phyloP scores from a whole-genome alignment of 1,140 invertebrate genomes.

The Leptinotarsa undecemlineata region DNA sequence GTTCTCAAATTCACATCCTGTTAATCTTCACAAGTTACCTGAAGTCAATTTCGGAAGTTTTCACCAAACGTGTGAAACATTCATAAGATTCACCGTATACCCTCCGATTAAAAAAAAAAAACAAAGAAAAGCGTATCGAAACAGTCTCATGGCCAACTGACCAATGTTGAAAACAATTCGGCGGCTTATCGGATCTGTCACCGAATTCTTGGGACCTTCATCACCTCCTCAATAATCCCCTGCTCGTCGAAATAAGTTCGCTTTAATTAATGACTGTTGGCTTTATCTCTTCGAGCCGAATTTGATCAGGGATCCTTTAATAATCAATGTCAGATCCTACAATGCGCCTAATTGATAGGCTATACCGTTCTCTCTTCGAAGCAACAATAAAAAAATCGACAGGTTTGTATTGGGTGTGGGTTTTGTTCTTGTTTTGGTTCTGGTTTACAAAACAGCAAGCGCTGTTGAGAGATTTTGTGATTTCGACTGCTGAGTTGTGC shows the following conservation, averaged over 20 bases:
- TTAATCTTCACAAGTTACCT: no score
- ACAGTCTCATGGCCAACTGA: not conserved
- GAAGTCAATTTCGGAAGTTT: no score
- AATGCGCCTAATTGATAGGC: constrained; percentile 19
- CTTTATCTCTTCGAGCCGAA: constrained; percentile 11
- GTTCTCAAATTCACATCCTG: no score
- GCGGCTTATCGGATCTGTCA: constrained; percentile 23
- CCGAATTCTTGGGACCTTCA: constrained; percentile 20
- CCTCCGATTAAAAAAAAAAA: no score
- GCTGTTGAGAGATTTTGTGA: no score
- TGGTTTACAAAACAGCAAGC: not conserved
- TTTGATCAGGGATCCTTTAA: constrained; percentile 20
- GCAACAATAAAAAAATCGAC: not conserved
- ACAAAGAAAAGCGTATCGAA: not conserved
- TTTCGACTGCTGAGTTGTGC: no score
- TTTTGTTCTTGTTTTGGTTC: constrained; percentile 3
- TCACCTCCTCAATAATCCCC: constrained; percentile 17
- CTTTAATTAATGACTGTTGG: constrained; percentile 13
- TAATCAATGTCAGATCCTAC: constrained; percentile 21
- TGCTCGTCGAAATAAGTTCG: not conserved
- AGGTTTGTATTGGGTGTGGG: not conserved
- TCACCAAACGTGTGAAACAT: no score
- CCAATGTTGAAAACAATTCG: constrained; percentile 11
- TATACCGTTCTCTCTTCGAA: not conserved
- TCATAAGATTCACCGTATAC: no score